Base-by-base conservation (phyloP, 1,140 invertebrate genomes). In the Drosophila sp. region DNA sequence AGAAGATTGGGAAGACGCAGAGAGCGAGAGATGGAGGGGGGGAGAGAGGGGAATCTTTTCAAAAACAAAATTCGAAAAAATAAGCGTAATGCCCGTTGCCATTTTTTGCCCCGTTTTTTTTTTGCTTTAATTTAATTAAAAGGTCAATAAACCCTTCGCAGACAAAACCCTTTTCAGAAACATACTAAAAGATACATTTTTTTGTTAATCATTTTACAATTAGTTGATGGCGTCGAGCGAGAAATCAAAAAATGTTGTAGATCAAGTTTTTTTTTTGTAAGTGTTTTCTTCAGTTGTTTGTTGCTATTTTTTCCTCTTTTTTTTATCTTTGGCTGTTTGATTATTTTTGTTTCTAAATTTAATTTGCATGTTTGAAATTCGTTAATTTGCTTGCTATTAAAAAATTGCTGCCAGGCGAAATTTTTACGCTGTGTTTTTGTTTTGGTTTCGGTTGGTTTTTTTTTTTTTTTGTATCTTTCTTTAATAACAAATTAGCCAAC, bases 351-450 rank as follows among this genome's bases (percentile, higher is more conserved):
- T 74, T 54, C 30, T 32, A 70, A 72, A 68, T 79, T 75, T 76
- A 79, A 79, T 79, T 79, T 79, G 76, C 76, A 79, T 79, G 72
- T 72, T 79, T 79, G 76, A 76, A 75, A 79, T 76, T 78, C 76
- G 71, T 79, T 79, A 79, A 78, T 78, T 78, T 63, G 72, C 47
- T 56, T 64, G 72, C 71, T 66, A 70, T 73, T 74, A 75, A 78
- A 44, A 76, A 77, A 54, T 60, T 68, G 64, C 63, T 68, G 27
- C 40, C 44, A 64, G 70, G 72, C 76, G 72, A 78, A 78, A 75
- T 78, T 67, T 17, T 76, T 65, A 60, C 71, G 58, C 66, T 76
- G 35, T 47, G 55, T 75, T 47, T 70, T 58, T 60, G 65, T 66
- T 65, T 64, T 56, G 32, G 8, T 17, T 17, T 17, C 0, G 17